Conservation (phyloP, 2,113 vertebrate species). For the Mionectes macconnelli region DNA sequence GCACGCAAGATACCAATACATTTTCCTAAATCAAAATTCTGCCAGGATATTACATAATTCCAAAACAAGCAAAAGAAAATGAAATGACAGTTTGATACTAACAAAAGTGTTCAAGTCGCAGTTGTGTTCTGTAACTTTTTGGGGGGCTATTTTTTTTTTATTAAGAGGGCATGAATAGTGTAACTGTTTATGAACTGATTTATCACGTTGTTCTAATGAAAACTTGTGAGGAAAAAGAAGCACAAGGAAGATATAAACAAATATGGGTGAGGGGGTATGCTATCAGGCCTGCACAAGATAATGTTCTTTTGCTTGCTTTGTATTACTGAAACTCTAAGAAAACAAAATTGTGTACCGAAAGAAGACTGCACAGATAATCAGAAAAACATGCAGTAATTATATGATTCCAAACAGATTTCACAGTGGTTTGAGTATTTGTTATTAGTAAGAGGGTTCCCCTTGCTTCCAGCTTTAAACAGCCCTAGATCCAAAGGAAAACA, state of each 20-base stretch:
- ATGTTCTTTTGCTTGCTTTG: not conserved
- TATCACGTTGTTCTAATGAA: not conserved
- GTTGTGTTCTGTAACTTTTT: not conserved
- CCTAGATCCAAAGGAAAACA: not conserved
- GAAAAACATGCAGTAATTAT: slow-evolving; percentile 30
- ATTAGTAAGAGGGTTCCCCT: slow-evolving; percentile 26
- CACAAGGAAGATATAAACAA: not conserved
- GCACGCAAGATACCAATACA: not conserved
- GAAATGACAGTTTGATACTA: not conserved
- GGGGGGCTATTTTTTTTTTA: not conserved
- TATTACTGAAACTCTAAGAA: not conserved
- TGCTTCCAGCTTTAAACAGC: not conserved
- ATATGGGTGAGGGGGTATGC: not conserved
- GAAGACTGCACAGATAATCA: not conserved
- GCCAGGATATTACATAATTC: not conserved
- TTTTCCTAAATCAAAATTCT: not conserved
- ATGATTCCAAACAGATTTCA: not conserved
- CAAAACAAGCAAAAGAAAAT: slow-evolving; percentile 54
- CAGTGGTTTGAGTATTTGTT: not conserved
- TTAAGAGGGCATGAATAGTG: not conserved
- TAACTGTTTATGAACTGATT: not conserved
- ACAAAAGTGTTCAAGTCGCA: not conserved
- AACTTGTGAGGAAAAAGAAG: not conserved
- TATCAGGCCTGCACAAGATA: not conserved
- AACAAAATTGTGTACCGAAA: not conserved